Conservation (phyloP, 2,797 vertebrate species). For the Phyllotis vaccarum region DNA sequence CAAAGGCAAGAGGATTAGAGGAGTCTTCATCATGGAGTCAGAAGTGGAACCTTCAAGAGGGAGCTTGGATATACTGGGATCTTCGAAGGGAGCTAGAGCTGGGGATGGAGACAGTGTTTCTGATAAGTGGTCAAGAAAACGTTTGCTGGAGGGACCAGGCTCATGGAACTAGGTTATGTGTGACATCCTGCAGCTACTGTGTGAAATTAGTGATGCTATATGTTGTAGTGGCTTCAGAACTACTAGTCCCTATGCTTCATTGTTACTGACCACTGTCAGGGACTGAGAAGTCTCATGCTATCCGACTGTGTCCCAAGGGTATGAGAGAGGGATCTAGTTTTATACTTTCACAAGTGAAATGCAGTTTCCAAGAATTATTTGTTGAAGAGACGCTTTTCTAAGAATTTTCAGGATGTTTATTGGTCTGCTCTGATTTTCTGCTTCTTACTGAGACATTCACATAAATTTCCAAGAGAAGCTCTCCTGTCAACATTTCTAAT, state of each 20-base stretch:
- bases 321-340: not conserved
- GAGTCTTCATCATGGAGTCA: not conserved
- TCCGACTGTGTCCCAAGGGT: not conserved
- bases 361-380: not conserved
- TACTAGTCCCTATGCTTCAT: not conserved
- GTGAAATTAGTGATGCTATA: rapidly evolving
- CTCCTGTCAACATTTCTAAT: not conserved
- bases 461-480: not conserved
- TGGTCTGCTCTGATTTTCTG: not conserved
- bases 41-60: not conserved
- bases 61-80: not conserved
- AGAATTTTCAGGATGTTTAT: not conserved
- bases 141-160: rapidly evolving
- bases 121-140: too few species aligned
- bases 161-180: rapidly evolving
- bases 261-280: rapidly evolving
- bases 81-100: rapidly evolving
- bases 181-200: not conserved
- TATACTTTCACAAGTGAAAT: not conserved
- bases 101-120: not conserved
- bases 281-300: not conserved
- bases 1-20: not conserved
- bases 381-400: not conserved
- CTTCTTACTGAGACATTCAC: not conserved
- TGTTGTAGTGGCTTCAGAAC: not conserved